Evolutionary conservation across 1,140 invertebrate species (phyloP).

Genomic region (Drosophila biarmipes): DNA sequence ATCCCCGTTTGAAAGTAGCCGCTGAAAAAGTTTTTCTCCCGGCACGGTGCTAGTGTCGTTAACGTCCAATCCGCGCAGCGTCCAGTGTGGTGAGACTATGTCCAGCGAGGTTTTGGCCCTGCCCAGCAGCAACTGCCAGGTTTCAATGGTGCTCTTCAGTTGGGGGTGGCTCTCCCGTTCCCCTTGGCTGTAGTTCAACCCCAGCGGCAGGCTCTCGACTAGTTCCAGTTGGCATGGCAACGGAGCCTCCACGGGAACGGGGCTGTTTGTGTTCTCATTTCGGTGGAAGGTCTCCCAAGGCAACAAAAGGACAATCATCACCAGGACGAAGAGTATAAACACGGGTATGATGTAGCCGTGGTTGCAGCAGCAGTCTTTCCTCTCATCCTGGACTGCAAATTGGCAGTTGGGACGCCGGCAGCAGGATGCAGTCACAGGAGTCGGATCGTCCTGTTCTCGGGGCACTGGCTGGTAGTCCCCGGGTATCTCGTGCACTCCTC

Average conservation of each 20-base stretch:
- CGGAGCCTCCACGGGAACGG: constrained; percentile 44
- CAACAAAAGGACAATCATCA: constrained; percentile 68
- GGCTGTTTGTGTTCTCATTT: constrained; percentile 34
- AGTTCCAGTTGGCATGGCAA: constrained; percentile 87
- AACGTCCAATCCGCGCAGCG: constrained; percentile 91
- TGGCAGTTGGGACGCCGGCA: constrained; percentile 48
- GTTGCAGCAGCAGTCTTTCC: constrained; percentile 36
- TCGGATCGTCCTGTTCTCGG: constrained; percentile 24
- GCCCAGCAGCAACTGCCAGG: constrained; percentile 91
- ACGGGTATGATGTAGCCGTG: constrained; percentile 71
- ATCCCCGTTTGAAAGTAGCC: constrained; percentile 86
- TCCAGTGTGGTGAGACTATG: constrained; percentile 94
- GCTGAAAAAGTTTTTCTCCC: constrained; percentile 91
- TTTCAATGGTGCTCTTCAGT: constrained; percentile 90
- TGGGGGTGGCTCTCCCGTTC: constrained; percentile 85
- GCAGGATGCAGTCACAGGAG: constrained; percentile 47
- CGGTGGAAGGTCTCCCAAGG: constrained; percentile 66
- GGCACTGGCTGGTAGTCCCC: constrained; percentile 69
- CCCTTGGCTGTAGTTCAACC: constrained; percentile 88
- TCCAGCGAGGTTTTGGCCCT: constrained; percentile 92
- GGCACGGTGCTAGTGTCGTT: constrained; percentile 90
- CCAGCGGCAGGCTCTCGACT: constrained; percentile 95
- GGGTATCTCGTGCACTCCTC: constrained; percentile 45
- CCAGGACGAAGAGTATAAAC: constrained; percentile 64
- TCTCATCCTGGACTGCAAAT: constrained; percentile 16